Conservation (phyloP, 2,113 vertebrate genomes). For the Glaucidium brasilianum region DNA sequence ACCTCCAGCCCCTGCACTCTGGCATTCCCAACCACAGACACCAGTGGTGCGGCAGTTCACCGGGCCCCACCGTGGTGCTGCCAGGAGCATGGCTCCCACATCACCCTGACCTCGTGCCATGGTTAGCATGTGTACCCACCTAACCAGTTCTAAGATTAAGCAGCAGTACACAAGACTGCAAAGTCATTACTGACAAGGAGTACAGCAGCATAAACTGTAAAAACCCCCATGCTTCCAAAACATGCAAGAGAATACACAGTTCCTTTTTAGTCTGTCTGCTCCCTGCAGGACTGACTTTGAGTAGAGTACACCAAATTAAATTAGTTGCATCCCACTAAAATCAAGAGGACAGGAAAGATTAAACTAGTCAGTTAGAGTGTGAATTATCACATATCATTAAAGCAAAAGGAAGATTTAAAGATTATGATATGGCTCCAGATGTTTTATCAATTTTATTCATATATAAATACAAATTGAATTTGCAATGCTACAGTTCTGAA, state of each 20-base stretch:
- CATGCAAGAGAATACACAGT: neutral
- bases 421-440: neutral
- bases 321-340: neutral
- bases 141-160: neutral
- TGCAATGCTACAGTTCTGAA: neutral
- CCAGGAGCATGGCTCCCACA: rapidly evolving
- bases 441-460: neutral
- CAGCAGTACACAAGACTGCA: neutral
- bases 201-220: neutral
- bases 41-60: rapidly evolving
- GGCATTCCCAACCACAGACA: too few relatives aligned
- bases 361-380: neutral
- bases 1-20: neutral
- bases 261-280: neutral
- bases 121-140: neutral
- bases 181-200: neutral
- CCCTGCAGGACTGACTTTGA: neutral
- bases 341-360: neutral
- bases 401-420: neutral
- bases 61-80: neutral
- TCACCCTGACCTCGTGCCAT: neutral
- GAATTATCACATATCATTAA: neutral
- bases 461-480: neutral
- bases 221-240: neutral
- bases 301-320: neutral